Base-by-base conservation (phyloP, 2,113 vertebrate genomes). In the Toxotes chatareus region DNA sequence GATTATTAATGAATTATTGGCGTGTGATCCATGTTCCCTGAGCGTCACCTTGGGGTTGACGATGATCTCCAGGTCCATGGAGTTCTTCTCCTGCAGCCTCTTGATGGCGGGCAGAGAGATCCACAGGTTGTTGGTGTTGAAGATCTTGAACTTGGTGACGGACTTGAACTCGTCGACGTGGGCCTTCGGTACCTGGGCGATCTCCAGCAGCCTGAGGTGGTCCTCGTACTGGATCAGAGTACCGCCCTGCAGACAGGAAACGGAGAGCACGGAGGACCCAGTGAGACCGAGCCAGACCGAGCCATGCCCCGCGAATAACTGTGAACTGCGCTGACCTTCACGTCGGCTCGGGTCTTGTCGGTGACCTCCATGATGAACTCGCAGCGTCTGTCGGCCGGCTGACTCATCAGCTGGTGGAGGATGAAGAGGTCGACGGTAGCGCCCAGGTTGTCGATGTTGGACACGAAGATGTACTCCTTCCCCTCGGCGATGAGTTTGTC, bases 361-460 rank as follows among this genome's bases (percentile, higher is more conserved):
- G 98, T 99, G 91, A 99, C 98, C 93, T 99, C 98, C 98, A 99
- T 99, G 90, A 99, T 96, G 80, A 99, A 99, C 92, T 99, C 98
- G 74, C 97, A 99, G 87, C 96, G 96, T 63, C 93, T 96, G 64
- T 96, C 97, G 13, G 95, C 96, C 32, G 97, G 97, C 75, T 96
- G 96, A 88, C 96, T 97, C 96, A 98, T 96, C 70, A 99, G 96
- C 78, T 99, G 98, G 82, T 97, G 96, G 68, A 99, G 97, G 92
- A 99, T 97, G 91, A 97, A 96, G 84, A 99, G 96, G 94, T 99
- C 98, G 21, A 99, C 98, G 0, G 98, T 99, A 90, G 98, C 98
- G 14, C 98, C 98, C 93, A 99, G 94, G 88, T 99, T 99, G 93
- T 99, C 98, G 79, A 99, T 99, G 92, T 99, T 99, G 87, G 98